Evolutionary conservation across 2,113 vertebrate species (phyloP).

Genomic region (Cricetomys ansorgei): DNA sequence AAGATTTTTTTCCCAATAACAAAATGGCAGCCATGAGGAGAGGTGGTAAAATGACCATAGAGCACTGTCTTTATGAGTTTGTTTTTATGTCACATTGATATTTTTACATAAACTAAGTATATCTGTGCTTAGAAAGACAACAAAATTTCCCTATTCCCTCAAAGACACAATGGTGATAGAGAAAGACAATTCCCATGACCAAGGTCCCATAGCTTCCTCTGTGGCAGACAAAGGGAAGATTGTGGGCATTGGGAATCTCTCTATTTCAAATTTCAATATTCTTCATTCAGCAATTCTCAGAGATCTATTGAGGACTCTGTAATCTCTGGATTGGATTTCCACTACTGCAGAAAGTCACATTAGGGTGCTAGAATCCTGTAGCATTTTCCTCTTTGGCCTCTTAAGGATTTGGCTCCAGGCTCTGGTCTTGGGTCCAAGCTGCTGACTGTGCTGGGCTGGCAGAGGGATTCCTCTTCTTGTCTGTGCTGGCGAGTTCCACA

Average conservation of each 20-base stretch:
- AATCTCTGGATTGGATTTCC: not conserved
- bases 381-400: not conserved
- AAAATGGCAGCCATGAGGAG: not conserved
- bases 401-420: not conserved
- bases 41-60: not conserved
- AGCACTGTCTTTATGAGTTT: not conserved
- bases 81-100: not conserved
- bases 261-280: not conserved
- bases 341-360: too few relatives aligned
- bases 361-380: not conserved
- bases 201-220: not conserved
- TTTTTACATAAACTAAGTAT: not conserved
- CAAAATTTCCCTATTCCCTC: not conserved
- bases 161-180: not conserved
- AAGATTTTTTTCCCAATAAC: not conserved
- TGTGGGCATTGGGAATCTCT: not conserved
- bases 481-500: not conserved
- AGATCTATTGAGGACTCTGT: not conserved
- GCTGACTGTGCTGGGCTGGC: not conserved
- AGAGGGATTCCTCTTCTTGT: not conserved
- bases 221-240: not conserved
- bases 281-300: not conserved
- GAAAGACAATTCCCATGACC: not conserved
- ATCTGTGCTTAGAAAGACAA: not conserved
- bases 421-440: not conserved